These are phyloP conservation scores for Salvelinus alpinus DNA, from an alignment of 2,113 vertebrate genomes.

Conservation along the genomic window DNA sequence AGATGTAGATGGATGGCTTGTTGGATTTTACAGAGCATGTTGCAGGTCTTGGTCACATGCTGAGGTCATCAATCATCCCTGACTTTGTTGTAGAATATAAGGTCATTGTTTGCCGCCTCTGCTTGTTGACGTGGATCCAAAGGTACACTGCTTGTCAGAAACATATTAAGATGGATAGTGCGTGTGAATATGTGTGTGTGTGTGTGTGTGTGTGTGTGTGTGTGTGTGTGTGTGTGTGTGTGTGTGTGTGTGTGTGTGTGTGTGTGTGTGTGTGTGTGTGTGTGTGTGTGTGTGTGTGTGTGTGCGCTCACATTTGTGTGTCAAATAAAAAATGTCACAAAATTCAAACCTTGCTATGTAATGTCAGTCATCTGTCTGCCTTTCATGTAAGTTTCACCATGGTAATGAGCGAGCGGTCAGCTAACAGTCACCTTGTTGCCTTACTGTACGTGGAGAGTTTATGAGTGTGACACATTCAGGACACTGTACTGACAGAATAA, in stretches of 20 bases:
- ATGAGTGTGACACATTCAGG: too few relatives aligned
- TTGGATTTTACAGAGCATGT: not conserved
- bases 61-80: conserved; percentile 9
- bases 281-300: not conserved
- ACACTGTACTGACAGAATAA: too few relatives aligned
- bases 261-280: not conserved
- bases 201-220: not conserved
- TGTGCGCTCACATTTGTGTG: not conserved
- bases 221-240: not conserved
- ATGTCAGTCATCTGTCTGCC: too few relatives aligned
- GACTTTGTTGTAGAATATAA: conserved; percentile 20
- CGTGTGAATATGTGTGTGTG: not conserved
- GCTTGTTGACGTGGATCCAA: conserved; percentile 22
- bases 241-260: not conserved
- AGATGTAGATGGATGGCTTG: not conserved
- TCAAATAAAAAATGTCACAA: not conserved
- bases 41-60: not conserved
- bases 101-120: conserved; percentile 38
- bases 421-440: too few relatives aligned
- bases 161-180: conserved; percentile 31
- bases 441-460: too few relatives aligned
- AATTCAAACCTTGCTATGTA: not conserved
- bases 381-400: too few relatives aligned
- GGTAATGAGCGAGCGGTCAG: too few relatives aligned
- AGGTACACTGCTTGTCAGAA: conserved; percentile 13